Base-by-base conservation (phyloP, 2,113 vertebrate genomes). In the Oncorhynchus tshawytscha region DNA sequence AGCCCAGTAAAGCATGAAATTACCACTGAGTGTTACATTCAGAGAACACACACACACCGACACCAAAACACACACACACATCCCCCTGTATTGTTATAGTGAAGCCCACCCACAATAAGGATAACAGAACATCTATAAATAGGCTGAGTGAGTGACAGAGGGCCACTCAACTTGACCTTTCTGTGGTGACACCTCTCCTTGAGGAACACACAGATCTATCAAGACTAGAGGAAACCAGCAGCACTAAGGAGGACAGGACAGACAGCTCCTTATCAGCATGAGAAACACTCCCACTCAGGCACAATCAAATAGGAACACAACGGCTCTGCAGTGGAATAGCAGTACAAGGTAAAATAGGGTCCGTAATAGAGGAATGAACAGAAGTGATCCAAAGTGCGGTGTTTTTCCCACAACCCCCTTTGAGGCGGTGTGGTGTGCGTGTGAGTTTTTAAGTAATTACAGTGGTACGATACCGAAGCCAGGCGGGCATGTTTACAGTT, bases 401-500 rank as follows among this genome's bases (percentile, higher is more conserved):
- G 73, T 51, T 59, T 81, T 81, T 80, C 80, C 65, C 75, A 64
- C 27, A 15, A 57, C 39, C 67, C 74, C 18, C 51, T 72, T 71
- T 75, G 73, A 72, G 65, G 76, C 24, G 51, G 74, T 68, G 70
- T 80, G 74, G 59, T 78, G 73, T 68, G 75, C 18, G 29, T 60
- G 24, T n/a, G 20, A 73, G 74, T 66, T 73, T 79, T 75, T 70
- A 75, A 81, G 81, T 67, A 79, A 81, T 76, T 79, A 81, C 74
- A 79, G 57, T 62, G 65, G 62, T 18, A 54, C 4, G 51, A 27
- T 71, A 67, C 69, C 60, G 62, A 66, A 54, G 79, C 82, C 79
- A 86, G 75, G 68, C 77, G 22, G 25, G 69, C 60, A 67, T 79
- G 77, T 80, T 75, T 77, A 75, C 71, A 48, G 66, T 70, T 45